phyloP scores from a whole-genome alignment of 2,888 invertebrate species.

The Elmis aenea region DNA sequence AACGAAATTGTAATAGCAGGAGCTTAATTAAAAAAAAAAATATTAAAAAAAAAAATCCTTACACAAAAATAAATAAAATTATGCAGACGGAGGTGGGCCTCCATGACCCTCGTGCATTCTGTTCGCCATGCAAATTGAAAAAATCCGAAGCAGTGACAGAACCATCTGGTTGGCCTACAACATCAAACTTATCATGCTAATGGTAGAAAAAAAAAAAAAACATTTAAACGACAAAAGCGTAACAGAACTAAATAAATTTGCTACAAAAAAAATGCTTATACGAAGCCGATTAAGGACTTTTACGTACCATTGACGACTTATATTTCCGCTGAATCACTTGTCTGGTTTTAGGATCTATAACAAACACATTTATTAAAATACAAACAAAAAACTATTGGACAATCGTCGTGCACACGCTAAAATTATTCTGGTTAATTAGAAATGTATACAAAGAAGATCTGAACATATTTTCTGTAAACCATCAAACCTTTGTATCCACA shows the following conservation, averaged over 20 bases:
- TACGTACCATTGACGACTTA: conserved; percentile 95
- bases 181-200: too few relatives aligned
- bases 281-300: not conserved
- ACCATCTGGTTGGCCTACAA: conserved; percentile 72
- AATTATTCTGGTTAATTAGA: too few relatives aligned
- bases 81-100: conserved; percentile 28
- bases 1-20: too few relatives aligned
- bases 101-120: conserved; percentile 29
- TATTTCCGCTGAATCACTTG: conserved; percentile 95
- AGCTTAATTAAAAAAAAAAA: conserved; percentile 20
- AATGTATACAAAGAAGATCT: too few relatives aligned
- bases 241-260: too few relatives aligned
- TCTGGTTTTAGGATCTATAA: conserved; percentile 95
- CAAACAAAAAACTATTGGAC: too few relatives aligned
- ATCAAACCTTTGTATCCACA: too few relatives aligned
- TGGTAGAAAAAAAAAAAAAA: too few relatives aligned
- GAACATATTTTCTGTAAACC: too few relatives aligned
- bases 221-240: too few relatives aligned
- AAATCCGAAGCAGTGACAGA: conserved; percentile 72
- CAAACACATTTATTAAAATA: conserved; percentile 25
- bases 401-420: too few relatives aligned
- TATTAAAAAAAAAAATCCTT: conserved; percentile 31
- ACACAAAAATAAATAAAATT: conserved; percentile 28
- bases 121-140: conserved; percentile 64
- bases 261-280: not conserved